These are phyloP conservation scores for Habropoda laboriosa DNA, from an alignment of 1,140 invertebrate genomes.

Conservation along the genomic window DNA sequence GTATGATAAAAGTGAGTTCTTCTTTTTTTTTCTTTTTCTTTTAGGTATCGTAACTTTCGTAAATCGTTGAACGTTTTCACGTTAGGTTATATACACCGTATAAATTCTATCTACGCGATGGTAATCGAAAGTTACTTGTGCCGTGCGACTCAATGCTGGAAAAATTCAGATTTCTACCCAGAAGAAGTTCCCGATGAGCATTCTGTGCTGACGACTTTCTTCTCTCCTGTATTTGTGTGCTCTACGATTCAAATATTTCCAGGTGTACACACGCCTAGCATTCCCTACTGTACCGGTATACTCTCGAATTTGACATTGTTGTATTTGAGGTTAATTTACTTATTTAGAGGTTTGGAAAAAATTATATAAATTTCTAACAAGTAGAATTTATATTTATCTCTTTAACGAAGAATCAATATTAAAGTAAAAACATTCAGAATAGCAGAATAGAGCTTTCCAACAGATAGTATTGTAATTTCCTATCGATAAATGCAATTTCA, in stretches of 20 bases:
- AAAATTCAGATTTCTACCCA: slow-evolving; percentile 56
- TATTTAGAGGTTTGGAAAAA: background rate
- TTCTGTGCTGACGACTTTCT: slow-evolving; percentile 68
- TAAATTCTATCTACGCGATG: background rate
- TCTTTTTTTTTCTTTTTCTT: background rate
- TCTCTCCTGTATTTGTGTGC: slow-evolving; percentile 57
- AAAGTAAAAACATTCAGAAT: too few species aligned
- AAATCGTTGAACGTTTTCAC: background rate
- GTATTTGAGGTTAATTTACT: background rate
- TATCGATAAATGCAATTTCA: too few species aligned
- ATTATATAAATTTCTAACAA: too few species aligned
- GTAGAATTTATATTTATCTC: too few species aligned
- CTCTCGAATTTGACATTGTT: background rate
- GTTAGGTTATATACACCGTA: background rate
- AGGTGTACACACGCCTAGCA: background rate
- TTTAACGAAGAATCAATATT: too few species aligned
- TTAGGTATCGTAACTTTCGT: background rate
- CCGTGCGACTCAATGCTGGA: slow-evolving; percentile 47
- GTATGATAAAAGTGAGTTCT: background rate
- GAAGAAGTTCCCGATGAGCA: slow-evolving; percentile 55
- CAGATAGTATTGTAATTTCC: too few species aligned
- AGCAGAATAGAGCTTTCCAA: too few species aligned
- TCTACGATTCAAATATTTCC: slow-evolving; percentile 45
- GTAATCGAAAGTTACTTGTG: slow-evolving; percentile 43
- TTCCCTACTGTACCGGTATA: background rate